These are phyloP conservation scores for Caprella mutica DNA, from an alignment of 2,888 invertebrate species.

Conservation along the genomic window DNA sequence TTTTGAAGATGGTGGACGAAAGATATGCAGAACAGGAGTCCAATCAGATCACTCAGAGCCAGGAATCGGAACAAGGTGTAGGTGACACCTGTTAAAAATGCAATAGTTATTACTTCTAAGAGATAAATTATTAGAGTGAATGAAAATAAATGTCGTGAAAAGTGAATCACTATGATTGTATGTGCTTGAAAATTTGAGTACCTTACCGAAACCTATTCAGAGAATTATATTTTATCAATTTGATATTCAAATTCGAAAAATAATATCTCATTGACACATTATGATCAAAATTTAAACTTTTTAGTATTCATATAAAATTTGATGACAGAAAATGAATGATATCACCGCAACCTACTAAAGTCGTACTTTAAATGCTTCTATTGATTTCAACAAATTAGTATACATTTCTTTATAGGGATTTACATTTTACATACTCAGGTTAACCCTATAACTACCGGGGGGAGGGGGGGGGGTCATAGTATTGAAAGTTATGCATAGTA, in stretches of 20 bases:
- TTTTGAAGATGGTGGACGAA: constrained; percentile 33
- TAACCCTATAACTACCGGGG: no score
- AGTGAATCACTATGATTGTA: no score
- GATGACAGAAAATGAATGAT: background rate
- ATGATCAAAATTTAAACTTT: background rate
- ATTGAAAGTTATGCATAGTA: no score
- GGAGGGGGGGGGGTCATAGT: no score
- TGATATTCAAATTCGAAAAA: background rate
- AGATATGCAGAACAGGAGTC: constrained; percentile 42
- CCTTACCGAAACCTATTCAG: no score
- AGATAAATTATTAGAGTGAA: no score
- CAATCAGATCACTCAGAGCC: constrained; percentile 42
- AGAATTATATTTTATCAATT: no score
- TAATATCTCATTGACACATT: background rate
- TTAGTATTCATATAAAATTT: background rate
- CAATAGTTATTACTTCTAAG: no score
- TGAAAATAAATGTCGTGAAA: no score
- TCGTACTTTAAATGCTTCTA: background rate
- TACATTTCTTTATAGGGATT: constrained; percentile 10
- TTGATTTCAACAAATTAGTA: constrained; percentile 3
- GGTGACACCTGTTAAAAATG: constrained; percentile 40
- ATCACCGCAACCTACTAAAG: no score
- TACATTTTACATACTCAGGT: background rate
- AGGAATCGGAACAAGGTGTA: constrained; percentile 43
- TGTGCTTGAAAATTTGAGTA: no score